These are phyloP conservation scores for Scolopax rusticola DNA, from an alignment of 2,797 vertebrate genomes.

Conservation along the genomic window DNA sequence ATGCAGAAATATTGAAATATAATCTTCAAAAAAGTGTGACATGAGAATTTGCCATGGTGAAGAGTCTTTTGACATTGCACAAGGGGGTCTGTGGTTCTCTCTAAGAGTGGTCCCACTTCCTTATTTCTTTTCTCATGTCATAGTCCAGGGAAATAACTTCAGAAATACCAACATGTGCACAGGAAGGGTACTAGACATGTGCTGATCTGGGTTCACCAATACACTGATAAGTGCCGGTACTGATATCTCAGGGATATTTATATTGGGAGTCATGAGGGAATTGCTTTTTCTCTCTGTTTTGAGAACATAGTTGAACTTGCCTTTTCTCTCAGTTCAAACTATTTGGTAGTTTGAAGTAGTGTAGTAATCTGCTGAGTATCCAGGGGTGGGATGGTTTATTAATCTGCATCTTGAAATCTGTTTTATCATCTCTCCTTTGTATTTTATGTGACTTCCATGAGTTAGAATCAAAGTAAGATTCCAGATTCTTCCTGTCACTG, in stretches of 20 bases:
- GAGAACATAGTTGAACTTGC: not conserved
- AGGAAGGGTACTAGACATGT: constrained; percentile 30
- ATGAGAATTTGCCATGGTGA: constrained; percentile 27
- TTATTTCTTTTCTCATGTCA: constrained; percentile 17
- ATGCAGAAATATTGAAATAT: constrained; percentile 54
- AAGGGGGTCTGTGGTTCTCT: constrained; percentile 2
- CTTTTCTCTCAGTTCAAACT: not conserved
- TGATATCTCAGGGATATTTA: not conserved
- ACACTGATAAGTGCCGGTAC: not conserved
- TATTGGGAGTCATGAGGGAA: not conserved
- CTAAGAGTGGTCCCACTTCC: not conserved
- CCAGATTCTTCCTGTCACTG: not conserved
- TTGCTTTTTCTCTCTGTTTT: not conserved
- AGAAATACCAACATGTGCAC: constrained; percentile 19
- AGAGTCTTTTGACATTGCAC: constrained; percentile 29
- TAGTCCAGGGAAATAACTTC: constrained; percentile 28
- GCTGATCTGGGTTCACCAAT: not conserved
- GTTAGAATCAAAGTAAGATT: not conserved
- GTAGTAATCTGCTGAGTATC: not conserved
- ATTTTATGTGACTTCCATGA: not conserved
- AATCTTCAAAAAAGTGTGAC: constrained; percentile 58
- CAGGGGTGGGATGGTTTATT: not conserved
- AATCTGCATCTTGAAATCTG: not conserved
- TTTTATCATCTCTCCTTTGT: not conserved
- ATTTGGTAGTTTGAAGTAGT: not conserved